Conservation (phyloP, 1,140 invertebrate genomes). For the Lepidostoma basale region DNA sequence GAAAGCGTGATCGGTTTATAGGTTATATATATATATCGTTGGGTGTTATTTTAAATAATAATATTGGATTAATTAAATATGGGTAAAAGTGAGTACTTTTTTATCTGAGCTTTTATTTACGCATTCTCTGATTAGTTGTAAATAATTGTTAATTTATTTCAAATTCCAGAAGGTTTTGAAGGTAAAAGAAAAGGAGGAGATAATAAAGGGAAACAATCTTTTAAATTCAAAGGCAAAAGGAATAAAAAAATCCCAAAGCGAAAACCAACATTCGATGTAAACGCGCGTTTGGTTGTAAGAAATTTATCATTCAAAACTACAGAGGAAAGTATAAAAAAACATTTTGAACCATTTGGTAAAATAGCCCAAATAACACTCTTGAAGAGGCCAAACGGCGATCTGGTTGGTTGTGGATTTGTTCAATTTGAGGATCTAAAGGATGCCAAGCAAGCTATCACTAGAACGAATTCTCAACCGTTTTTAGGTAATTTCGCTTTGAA, state of each 20-base stretch:
- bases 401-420: slow-evolving; percentile 72
- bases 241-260: slow-evolving; percentile 26
- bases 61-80: slow-evolving; percentile 10
- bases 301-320: slow-evolving; percentile 63
- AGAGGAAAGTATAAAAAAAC: slow-evolving; percentile 63
- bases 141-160: too few relatives aligned
- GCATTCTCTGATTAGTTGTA: not conserved
- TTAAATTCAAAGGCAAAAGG: slow-evolving; percentile 30
- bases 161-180: slow-evolving; percentile 19
- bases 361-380: slow-evolving; percentile 70
- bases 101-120: not conserved
- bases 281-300: slow-evolving; percentile 52
- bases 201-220: slow-evolving; percentile 24
- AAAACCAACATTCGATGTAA: slow-evolving; percentile 32
- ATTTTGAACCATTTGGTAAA: slow-evolving; percentile 68
- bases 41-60: not conserved
- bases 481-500: slow-evolving; percentile 30
- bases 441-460: slow-evolving; percentile 32
- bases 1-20: slow-evolving; percentile 2
- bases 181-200: slow-evolving; percentile 19
- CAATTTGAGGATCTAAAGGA: slow-evolving; percentile 51
- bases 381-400: slow-evolving; percentile 68
- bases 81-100: slow-evolving; percentile 27
- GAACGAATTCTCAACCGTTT: slow-evolving; percentile 37
- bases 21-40: not conserved